A percentile compares a stretch with the other conserved stretches of the same genome.
Evolutionary conservation across 2,797 vertebrate species (phyloP).

Genomic region (Microcaecilia unicolor): DNA sequence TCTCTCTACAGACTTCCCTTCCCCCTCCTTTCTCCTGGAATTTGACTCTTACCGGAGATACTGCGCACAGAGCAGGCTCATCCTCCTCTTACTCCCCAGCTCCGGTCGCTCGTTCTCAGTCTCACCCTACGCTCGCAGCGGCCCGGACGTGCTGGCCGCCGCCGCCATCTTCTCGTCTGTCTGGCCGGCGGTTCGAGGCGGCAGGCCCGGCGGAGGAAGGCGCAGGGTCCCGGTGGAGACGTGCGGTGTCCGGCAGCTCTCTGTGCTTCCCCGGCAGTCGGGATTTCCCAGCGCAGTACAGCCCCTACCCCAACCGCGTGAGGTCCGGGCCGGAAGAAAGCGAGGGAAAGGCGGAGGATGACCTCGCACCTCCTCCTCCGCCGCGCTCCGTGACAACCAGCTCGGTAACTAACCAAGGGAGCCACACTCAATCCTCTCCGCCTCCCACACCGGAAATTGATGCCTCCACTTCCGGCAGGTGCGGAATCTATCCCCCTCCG

Average conservation of each 20-base stretch:
- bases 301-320: slow-evolving; percentile 18
- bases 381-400: slow-evolving; percentile 8
- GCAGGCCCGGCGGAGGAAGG: slow-evolving; percentile 15
- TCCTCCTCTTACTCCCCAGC: slow-evolving; percentile 44
- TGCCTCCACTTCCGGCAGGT: slow-evolving; percentile 33
- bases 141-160: slow-evolving; percentile 41
- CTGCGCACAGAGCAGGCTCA: slow-evolving; percentile 69
- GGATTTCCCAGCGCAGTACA: slow-evolving; percentile 29
- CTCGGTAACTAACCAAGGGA: too few relatives aligned
- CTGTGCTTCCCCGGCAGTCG: slow-evolving; percentile 8
- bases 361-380: not conserved
- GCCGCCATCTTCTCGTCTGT: slow-evolving; percentile 59
- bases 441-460: slow-evolving; percentile 24
- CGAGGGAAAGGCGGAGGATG: not conserved
- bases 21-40: not conserved
- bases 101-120: slow-evolving; percentile 12
- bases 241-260: slow-evolving; percentile 13
- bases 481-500: slow-evolving; percentile 25
- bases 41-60: slow-evolving; percentile 56
- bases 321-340: slow-evolving; percentile 28
- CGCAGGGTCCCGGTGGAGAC: slow-evolving; percentile 12
- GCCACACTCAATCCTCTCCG: slow-evolving; percentile 37
- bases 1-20: too few relatives aligned
- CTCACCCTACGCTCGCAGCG: slow-evolving; percentile 1
- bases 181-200: slow-evolving; percentile 25